Conservation (phyloP, 2,113 vertebrate species). For the Poeciliopsis retropinna region DNA sequence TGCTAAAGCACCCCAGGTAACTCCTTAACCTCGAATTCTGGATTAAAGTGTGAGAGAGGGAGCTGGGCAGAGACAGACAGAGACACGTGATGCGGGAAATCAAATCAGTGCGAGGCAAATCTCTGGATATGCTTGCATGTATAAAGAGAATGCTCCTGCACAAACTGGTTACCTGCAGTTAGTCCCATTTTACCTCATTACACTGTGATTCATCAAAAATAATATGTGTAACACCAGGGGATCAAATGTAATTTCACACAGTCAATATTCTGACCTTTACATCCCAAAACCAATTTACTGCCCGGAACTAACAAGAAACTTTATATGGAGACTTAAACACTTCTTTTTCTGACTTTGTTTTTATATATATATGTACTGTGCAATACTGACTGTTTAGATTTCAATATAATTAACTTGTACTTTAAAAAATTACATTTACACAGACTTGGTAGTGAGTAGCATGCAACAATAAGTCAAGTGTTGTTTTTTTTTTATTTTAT, state of each 20-base stretch:
- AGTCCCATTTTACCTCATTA: constrained; percentile 21
- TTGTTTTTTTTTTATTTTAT: too few relatives aligned
- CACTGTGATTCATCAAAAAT: constrained; percentile 16
- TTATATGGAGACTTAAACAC: constrained; percentile 6
- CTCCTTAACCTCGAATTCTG: constrained; percentile 48
- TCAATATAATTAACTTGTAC: background rate
- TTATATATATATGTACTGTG: background rate
- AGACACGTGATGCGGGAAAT: constrained; percentile 35
- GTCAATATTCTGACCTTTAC: constrained; percentile 34
- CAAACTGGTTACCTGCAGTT: constrained; percentile 17
- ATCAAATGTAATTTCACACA: constrained; percentile 47
- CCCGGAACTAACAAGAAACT: background rate
- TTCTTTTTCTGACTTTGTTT: background rate
- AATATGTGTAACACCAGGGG: constrained; percentile 8
- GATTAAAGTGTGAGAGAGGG: constrained; percentile 60
- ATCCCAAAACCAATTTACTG: constrained; percentile 23
- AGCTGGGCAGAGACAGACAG: constrained; percentile 27
- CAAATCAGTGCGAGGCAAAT: constrained; percentile 29
- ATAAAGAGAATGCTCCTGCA: background rate
- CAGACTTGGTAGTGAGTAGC: background rate
- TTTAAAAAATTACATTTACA: background rate
- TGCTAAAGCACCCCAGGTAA: constrained; percentile 64
- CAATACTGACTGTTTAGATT: too few relatives aligned
- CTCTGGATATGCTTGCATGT: constrained; percentile 4
- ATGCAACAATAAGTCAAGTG: too few relatives aligned